Evolutionary conservation across 2,797 vertebrate genomes (phyloP), one percentile per base, ranked within the genome.

Genomic region (Toxotes lorentzi): DNA sequence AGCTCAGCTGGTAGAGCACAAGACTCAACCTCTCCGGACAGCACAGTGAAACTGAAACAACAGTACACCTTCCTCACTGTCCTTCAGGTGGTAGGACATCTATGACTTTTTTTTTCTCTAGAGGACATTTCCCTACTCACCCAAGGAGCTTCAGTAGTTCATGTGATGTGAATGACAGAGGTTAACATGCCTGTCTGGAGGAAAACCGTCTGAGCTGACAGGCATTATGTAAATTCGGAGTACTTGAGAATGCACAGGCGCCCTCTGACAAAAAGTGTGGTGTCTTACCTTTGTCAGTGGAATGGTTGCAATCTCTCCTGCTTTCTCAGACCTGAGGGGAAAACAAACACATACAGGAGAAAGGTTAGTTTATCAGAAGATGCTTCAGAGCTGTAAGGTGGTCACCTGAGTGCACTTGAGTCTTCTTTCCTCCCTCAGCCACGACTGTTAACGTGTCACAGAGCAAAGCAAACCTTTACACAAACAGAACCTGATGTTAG

Each of bases 291-390:
- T 94, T 0, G 94, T 94, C 75, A 95, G 71, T 6, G 92, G 94
- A 56, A 95, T 94, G 34, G 92, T 93, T 17, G 94, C 93, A 21
- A 94, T 95, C 84, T 95, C 93, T 66, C 93, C 94, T n/a, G 92
- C 92, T 78, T 89, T 94, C 71, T 93, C 94, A 35, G 93, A 92
- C 45, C 93, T 94, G 75, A 45, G 45, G 57, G 35, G 24, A 65
- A 77, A 73, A 75, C 1, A 81, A 61, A 51, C 23, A 87, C 19
- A 47, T 19, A 54, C 32, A 76, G 17, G 6, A 24, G n/a, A 21
- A 32, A 56, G 6, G 11, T 35, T 45, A 48, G 8, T 77, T 73
- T 16, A 40, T 16, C 4, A 47, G 24, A 41, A n/a, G 23, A 62
- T 43, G 21, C 47, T 38, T 24, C 38, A 34, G 19, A 48, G n/a